These are phyloP conservation scores for Alfaro cultratus DNA, from an alignment of 2,797 vertebrate species.

Conservation along the genomic window DNA sequence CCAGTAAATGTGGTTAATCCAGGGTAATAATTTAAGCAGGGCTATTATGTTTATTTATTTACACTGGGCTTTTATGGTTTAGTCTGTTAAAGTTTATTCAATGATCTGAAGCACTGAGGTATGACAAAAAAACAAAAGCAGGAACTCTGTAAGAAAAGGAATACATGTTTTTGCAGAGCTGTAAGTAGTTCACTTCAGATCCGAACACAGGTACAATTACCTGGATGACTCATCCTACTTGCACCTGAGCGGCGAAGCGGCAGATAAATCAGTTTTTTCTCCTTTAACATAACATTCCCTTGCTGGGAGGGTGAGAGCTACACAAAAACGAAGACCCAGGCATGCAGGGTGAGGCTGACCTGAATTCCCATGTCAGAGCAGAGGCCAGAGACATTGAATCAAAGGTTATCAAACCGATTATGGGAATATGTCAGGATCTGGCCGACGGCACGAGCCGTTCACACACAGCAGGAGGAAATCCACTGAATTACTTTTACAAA, in stretches of 20 bases:
- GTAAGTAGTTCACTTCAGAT: neutral
- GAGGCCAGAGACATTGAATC: conserved; percentile 44
- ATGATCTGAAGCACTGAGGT: neutral
- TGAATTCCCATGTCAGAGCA: conserved; percentile 60
- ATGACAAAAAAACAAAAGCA: neutral
- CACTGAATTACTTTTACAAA: conserved; percentile 26
- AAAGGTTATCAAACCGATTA: conserved; percentile 50
- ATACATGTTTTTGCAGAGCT: neutral
- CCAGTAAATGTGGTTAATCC: neutral
- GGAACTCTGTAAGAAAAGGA: neutral
- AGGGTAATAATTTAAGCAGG: neutral
- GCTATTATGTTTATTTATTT: neutral
- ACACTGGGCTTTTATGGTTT: neutral
- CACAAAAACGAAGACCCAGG: conserved; percentile 25
- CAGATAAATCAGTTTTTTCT: conserved; percentile 51
- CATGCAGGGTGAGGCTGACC: conserved; percentile 61
- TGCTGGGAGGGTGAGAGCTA: conserved; percentile 56
- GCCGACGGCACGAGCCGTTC: conserved; percentile 24
- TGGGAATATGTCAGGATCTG: conserved; percentile 56
- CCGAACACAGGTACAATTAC: conserved; percentile 46
- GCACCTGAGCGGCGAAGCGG: conserved; percentile 47
- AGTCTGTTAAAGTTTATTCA: neutral
- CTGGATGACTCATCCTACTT: conserved; percentile 53
- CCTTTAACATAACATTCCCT: conserved; percentile 63
- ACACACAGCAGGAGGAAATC: conserved; percentile 14